Evolutionary conservation across 2,797 vertebrate genomes (phyloP).

Genomic region (Thamnophis elegans): DNA sequence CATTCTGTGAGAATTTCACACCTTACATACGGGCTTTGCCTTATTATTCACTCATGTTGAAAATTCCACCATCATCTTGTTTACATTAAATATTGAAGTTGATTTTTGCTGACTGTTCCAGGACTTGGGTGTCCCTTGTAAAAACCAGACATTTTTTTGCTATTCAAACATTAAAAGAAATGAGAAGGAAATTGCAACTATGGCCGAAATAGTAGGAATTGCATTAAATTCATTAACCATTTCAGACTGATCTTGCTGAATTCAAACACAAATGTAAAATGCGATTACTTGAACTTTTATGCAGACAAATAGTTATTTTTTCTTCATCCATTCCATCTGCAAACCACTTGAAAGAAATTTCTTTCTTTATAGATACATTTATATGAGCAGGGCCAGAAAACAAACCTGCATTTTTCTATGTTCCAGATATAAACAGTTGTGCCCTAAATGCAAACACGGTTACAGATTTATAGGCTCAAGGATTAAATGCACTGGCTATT

Average conservation of each 20-base stretch:
- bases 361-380: neutral
- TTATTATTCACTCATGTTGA: neutral
- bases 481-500: conserved; percentile 27
- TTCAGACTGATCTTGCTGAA: neutral
- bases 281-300: neutral
- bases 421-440: neutral
- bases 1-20: conserved; percentile 34
- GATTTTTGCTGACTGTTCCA: neutral
- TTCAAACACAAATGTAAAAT: neutral
- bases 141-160: neutral
- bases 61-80: neutral
- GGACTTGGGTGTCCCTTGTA: neutral
- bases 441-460: neutral
- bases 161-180: neutral
- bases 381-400: neutral
- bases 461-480: neutral
- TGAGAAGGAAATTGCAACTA: neutral
- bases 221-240: neutral
- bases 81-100: neutral
- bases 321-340: neutral
- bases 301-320: neutral
- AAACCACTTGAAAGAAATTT: neutral
- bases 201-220: neutral
- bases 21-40: neutral
- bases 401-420: neutral